Percentiles rank a stretch among this genome's conserved stretches.
phyloP scores from a whole-genome alignment of 2,797 vertebrate species.

The Heterohyrax brucei region DNA sequence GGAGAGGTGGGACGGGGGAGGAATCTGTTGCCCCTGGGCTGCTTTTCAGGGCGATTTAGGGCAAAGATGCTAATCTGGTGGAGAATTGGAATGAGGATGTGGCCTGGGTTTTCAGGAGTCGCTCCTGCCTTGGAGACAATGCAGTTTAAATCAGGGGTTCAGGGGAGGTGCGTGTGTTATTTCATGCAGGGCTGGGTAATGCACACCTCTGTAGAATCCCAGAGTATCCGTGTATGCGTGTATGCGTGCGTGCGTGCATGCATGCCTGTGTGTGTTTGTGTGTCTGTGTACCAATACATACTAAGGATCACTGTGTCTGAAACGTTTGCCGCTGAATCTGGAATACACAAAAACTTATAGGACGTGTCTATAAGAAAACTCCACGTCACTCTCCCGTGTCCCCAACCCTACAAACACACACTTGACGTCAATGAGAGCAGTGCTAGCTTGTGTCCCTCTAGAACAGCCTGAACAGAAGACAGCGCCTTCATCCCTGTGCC shows the following conservation, averaged over 20 bases:
- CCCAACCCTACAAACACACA: accelerated
- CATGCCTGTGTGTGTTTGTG: neutral
- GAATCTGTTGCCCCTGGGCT: constrained; percentile 74
- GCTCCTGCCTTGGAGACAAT: neutral
- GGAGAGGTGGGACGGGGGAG: constrained; percentile 61
- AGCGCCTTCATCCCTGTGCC: accelerated
- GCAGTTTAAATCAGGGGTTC: neutral
- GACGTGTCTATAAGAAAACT: neutral
- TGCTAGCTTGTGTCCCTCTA: neutral
- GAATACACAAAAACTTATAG: neutral
- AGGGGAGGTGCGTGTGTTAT: neutral
- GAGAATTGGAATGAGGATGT: constrained; percentile 17
- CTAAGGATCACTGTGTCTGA: neutral
- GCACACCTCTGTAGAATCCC: neutral
- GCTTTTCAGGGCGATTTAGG: constrained; percentile 75
- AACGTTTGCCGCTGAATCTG: neutral
- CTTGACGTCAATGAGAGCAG: neutral
- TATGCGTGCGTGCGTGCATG: accelerated
- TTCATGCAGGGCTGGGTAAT: neutral
- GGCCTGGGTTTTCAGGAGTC: neutral
- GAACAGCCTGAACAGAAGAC: neutral
- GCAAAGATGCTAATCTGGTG: constrained; percentile 60
- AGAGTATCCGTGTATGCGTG: neutral
- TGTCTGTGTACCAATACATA: accelerated
- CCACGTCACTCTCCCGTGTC: too few relatives aligned